phyloP scores from a whole-genome alignment of 1,140 invertebrate genomes.

The Xylocopa sonorina region DNA sequence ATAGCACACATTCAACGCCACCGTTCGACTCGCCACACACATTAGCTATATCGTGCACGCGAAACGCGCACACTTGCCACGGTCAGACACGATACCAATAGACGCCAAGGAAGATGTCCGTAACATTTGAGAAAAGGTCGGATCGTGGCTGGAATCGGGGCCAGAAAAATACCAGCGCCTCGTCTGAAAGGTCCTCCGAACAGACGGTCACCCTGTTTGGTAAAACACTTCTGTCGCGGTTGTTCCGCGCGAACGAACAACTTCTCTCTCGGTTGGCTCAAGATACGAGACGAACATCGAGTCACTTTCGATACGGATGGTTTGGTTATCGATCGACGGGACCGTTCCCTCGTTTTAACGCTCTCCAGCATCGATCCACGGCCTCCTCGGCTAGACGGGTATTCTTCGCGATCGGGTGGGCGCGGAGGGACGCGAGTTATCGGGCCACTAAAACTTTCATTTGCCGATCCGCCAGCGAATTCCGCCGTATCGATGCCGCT shows the following conservation, averaged over 20 bases:
- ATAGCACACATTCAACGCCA: not conserved
- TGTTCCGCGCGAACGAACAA: not conserved
- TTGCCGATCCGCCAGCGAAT: conserved; percentile 28
- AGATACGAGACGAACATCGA: not conserved
- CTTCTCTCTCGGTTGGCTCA: conserved; percentile 1
- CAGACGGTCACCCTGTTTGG: not conserved
- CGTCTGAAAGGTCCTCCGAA: not conserved
- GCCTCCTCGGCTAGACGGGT: not conserved
- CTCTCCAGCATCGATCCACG: not conserved
- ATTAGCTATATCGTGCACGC: too few species aligned
- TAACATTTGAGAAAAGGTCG: not conserved
- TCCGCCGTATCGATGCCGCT: not conserved
- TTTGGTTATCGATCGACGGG: conserved; percentile 23
- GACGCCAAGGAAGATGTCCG: not conserved
- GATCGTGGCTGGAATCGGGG: not conserved
- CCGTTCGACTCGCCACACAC: not conserved
- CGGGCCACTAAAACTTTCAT: conserved; percentile 47
- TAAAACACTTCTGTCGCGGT: not conserved
- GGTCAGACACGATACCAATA: not conserved
- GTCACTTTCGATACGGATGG: conserved; percentile 20
- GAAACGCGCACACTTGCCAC: too few species aligned
- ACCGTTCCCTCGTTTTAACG: conserved; percentile 18
- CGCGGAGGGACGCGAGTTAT: conserved; percentile 29
- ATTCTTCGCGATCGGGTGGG: conserved; percentile 40
- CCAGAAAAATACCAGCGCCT: not conserved